These are phyloP conservation scores for Anguilla megastoma DNA, from an alignment of 2,797 vertebrate genomes.

Conservation along the genomic window DNA sequence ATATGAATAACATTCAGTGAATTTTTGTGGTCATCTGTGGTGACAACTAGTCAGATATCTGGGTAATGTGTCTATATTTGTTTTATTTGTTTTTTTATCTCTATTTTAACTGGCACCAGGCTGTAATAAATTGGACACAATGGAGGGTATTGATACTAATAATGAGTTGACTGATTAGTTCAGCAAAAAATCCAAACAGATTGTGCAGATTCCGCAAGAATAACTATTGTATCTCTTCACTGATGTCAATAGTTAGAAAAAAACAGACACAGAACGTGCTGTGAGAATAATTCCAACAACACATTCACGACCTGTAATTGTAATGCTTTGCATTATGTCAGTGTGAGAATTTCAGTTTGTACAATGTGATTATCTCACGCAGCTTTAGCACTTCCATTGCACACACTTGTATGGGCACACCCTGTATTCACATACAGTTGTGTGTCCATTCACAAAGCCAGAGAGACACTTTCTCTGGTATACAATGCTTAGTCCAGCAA, in stretches of 20 bases:
- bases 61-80: background rate
- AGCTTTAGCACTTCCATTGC: background rate
- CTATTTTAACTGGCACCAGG: background rate
- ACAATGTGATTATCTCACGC: background rate
- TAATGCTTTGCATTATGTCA: background rate
- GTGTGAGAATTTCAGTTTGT: background rate
- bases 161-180: background rate
- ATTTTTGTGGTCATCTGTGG: background rate
- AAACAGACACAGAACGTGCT: no score
- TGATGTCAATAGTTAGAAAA: no score
- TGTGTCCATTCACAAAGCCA: background rate
- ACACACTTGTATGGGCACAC: background rate
- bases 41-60: background rate
- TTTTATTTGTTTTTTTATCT: background rate
- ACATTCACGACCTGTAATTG: background rate
- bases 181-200: background rate
- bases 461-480: background rate
- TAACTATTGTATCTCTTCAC: background rate
- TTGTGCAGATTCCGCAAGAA: background rate
- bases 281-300: background rate
- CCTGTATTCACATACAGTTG: background rate
- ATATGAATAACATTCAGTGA: background rate
- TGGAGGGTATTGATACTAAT: background rate
- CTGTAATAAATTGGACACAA: background rate
- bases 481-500: background rate